Conservation (phyloP, 1,140 invertebrate species). For the Caenorhabditis latens region DNA sequence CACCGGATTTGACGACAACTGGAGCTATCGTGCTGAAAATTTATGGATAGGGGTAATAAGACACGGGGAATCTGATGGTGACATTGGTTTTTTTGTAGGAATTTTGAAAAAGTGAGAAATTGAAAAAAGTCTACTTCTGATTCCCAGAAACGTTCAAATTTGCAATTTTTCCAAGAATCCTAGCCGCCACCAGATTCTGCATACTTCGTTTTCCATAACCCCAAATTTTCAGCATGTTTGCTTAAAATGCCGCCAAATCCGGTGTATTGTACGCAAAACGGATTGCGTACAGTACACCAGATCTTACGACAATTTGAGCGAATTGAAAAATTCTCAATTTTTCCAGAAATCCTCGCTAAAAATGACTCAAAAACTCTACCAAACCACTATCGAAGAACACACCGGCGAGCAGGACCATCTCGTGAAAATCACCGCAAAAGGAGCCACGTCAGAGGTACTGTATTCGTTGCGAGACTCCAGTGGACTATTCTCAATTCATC, state of each 20-base stretch:
- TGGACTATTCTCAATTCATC: conserved; percentile 40
- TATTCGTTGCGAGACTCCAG: conserved; percentile 10
- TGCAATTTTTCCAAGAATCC: too few species aligned
- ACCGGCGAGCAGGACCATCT: conserved; percentile 34
- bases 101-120: too few species aligned
- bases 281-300: too few species aligned
- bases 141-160: too few species aligned
- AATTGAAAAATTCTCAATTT: neutral
- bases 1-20: too few species aligned
- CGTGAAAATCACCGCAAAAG: conserved; percentile 25
- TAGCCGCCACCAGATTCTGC: too few species aligned
- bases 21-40: too few species aligned
- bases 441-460: conserved; percentile 6
- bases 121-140: too few species aligned
- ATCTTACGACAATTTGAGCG: neutral
- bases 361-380: conserved; percentile 30
- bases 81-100: neutral
- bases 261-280: too few species aligned
- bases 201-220: too few species aligned
- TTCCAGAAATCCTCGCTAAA: conserved; percentile 45
- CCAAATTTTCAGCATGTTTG: too few species aligned
- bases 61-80: neutral
- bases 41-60: neutral
- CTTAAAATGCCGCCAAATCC: too few species aligned
- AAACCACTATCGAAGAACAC: conserved; percentile 32